Evolutionary conservation across 2,888 invertebrate genomes (phyloP).

Genomic region (Spodoptera exigua): DNA sequence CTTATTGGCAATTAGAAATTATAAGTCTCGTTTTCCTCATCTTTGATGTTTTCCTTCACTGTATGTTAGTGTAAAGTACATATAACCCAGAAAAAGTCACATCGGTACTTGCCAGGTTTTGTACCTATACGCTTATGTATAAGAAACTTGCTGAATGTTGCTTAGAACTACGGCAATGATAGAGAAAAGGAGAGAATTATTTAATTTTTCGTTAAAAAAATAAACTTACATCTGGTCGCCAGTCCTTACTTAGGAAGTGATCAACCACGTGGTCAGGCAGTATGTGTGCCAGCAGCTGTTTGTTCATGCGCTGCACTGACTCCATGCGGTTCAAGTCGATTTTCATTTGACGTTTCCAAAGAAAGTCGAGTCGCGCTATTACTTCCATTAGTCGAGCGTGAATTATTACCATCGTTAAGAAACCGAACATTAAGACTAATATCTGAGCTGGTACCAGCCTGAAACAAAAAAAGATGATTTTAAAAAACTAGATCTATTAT

Average conservation of each 20-base stretch:
- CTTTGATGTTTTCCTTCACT: too few relatives aligned
- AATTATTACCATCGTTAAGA: conserved; percentile 95
- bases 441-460: conserved; percentile 92
- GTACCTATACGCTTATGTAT: too few relatives aligned
- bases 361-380: conserved; percentile 98
- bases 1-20: too few relatives aligned
- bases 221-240: conserved; percentile 92
- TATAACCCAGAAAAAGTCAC: too few relatives aligned
- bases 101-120: too few relatives aligned
- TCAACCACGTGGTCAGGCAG: conserved; percentile 98
- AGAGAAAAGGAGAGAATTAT: too few relatives aligned
- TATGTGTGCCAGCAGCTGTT: conserved; percentile 96
- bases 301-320: conserved; percentile 96
- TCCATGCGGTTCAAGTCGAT: conserved; percentile 97
- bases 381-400: conserved; percentile 97
- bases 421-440: conserved; percentile 94
- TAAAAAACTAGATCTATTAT: too few relatives aligned
- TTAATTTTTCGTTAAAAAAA: background rate
- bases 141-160: too few relatives aligned
- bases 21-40: too few relatives aligned
- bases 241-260: conserved; percentile 96
- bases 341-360: conserved; percentile 99
- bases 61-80: too few relatives aligned
- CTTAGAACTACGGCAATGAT: too few relatives aligned
- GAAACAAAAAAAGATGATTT: conserved; percentile 45